Evolutionary conservation across 2,888 invertebrate genomes (phyloP).

Genomic region (Eupithecia subfuscata): DNA sequence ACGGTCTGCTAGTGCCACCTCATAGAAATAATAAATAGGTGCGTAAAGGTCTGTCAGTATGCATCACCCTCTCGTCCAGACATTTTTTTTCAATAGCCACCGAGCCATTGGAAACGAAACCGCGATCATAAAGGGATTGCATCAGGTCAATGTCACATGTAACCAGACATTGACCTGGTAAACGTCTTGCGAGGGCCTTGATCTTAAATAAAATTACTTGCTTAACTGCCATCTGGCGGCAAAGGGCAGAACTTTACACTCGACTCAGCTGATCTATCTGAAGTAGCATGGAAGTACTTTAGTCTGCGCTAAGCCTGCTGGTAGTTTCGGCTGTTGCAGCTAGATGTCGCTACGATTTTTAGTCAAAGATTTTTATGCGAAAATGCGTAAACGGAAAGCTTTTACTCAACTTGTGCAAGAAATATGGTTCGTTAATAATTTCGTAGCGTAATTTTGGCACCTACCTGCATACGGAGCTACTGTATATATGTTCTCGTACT

Average conservation of each 20-base stretch:
- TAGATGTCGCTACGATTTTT: not conserved
- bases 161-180: slow-evolving; percentile 4
- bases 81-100: not conserved
- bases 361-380: not conserved
- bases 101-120: not conserved
- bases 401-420: not conserved
- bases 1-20: not conserved
- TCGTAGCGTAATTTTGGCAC: not conserved
- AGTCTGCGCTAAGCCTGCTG: not conserved
- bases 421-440: not conserved
- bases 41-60: not conserved
- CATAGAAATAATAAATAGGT: not conserved
- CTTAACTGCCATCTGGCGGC: not conserved
- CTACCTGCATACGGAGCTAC: not conserved
- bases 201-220: not conserved
- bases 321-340: not conserved
- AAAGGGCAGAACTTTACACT: not conserved
- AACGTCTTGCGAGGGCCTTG: not conserved
- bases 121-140: not conserved
- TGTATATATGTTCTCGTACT: no score
- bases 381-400: not conserved
- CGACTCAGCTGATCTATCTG: not conserved
- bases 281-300: not conserved
- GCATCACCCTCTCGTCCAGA: not conserved
- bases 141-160: slow-evolving; percentile 19